Conservation (phyloP, 2,888 invertebrate genomes). For the Pycnomerus fuliginosus region DNA sequence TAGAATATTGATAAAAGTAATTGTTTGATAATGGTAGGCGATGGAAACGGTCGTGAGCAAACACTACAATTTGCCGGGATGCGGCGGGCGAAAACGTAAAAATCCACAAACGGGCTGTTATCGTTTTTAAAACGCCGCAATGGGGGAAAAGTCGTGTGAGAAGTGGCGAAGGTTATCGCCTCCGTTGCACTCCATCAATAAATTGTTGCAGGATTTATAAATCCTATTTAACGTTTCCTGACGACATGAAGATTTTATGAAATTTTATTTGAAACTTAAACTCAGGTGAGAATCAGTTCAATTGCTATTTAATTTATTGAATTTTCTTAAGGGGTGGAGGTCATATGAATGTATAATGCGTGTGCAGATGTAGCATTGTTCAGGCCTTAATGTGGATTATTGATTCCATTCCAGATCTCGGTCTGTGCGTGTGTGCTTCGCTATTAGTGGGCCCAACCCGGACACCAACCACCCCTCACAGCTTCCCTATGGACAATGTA, state of each 20-base stretch:
- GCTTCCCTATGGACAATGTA: constrained; percentile 24
- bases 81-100: constrained; percentile 10
- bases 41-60: constrained; percentile 49
- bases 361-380: constrained; percentile 46
- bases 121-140: no score
- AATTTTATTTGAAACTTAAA: no score
- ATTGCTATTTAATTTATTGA: no score
- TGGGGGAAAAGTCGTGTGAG: no score
- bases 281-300: no score
- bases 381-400: constrained; percentile 41
- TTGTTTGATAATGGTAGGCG: constrained; percentile 51
- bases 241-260: no score
- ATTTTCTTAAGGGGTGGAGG: constrained; percentile 17
- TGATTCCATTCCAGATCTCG: constrained; percentile 39
- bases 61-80: constrained; percentile 46
- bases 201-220: no score
- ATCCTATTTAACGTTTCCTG: no score
- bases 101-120: constrained; percentile 10
- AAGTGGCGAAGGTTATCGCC: no score
- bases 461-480: constrained; percentile 21
- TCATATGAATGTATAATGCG: constrained; percentile 47
- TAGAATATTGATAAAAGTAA: constrained; percentile 53
- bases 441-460: constrained; percentile 24
- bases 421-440: constrained; percentile 33
- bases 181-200: no score